Conservation (phyloP, 2,113 vertebrate species). For the Tachysurus fulvidraco region DNA sequence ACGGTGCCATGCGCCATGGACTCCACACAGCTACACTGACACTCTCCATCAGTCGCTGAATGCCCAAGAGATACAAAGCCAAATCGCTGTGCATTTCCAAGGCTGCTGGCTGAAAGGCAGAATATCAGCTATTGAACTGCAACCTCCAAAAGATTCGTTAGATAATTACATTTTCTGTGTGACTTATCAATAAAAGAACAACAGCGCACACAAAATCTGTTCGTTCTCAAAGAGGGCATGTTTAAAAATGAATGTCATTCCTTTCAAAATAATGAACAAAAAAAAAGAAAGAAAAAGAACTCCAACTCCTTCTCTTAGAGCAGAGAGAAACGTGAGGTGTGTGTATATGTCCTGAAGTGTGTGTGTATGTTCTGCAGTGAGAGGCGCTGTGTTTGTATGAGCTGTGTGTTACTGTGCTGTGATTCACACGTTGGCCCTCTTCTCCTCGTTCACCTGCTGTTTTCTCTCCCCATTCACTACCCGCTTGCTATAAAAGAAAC, state of each 20-base stretch:
- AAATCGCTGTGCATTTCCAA: neutral
- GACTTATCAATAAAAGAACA: neutral
- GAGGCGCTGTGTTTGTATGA: slow-evolving; percentile 39
- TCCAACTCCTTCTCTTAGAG: neutral
- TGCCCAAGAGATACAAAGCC: neutral
- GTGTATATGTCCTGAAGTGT: neutral
- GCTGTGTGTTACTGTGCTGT: slow-evolving; percentile 33
- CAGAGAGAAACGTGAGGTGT: neutral
- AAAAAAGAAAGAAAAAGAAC: neutral
- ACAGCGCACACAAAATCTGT: neutral
- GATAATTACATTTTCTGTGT: neutral
- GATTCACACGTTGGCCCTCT: slow-evolving; percentile 31
- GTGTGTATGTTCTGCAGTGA: slow-evolving; percentile 8
- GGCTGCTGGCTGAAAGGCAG: neutral
- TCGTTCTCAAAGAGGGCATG: neutral
- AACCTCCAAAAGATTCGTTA: neutral
- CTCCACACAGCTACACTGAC: neutral
- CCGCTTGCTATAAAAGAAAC: slow-evolving; percentile 10
- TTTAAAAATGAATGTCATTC: neutral
- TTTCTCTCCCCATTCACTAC: slow-evolving; percentile 11
- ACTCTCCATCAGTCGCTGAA: neutral
- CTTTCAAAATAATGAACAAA: neutral
- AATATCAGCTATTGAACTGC: slow-evolving; percentile 10
- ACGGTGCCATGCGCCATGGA: neutral
- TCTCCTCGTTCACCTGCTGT: neutral